phyloP scores from a whole-genome alignment of 2,113 vertebrate species.

The Rhipidura dahli region DNA sequence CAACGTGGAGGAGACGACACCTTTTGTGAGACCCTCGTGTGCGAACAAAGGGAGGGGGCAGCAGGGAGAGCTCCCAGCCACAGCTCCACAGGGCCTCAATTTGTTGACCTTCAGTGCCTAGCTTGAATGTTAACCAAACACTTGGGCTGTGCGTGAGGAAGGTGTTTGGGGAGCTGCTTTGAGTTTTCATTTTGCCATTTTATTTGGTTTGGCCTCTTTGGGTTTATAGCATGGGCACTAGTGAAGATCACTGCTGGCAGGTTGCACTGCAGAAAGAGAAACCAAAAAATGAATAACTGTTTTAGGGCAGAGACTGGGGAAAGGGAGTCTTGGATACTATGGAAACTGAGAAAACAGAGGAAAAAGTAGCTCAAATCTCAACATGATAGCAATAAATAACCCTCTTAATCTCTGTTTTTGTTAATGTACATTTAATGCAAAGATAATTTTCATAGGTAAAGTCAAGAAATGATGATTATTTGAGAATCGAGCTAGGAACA shows the following conservation, averaged over 20 bases:
- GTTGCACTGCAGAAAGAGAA: neutral
- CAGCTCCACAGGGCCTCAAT: neutral
- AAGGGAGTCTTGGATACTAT: neutral
- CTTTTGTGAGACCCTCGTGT: neutral
- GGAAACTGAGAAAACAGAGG: neutral
- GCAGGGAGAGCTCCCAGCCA: neutral
- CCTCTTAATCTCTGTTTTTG: neutral
- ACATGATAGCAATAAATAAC: neutral
- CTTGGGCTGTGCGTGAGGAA: neutral
- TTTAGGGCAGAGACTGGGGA: neutral
- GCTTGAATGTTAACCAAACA: neutral
- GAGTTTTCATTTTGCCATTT: neutral
- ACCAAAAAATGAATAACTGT: neutral
- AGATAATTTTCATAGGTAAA: neutral
- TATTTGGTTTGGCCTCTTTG: fast-evolving
- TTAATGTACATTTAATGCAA: neutral
- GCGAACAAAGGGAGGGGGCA: neutral
- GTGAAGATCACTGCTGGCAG: neutral
- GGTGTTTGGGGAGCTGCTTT: neutral
- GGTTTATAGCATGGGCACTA: fast-evolving
- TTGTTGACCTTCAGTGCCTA: neutral
- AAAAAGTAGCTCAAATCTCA: neutral
- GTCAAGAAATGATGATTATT: fast-evolving
- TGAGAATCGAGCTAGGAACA: neutral
- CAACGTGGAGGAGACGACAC: fast-evolving